Evolutionary conservation across 1,140 invertebrate genomes (phyloP), one percentile per base, ranked within the genome.

Genomic region (Penaeus vannamei): DNA sequence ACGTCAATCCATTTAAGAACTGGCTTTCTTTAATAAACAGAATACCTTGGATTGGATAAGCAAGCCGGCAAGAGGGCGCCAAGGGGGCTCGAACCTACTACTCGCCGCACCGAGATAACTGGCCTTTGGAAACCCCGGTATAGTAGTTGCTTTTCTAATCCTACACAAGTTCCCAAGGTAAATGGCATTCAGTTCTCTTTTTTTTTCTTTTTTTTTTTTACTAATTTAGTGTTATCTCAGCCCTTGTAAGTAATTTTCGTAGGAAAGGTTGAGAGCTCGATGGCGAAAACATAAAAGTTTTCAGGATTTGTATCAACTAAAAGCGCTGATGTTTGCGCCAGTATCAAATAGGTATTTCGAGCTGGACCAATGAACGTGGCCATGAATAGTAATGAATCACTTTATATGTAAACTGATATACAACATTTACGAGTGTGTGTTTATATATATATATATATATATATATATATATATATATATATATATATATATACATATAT

Each of bases 61-160:
- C 12, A 53, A 53, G 53, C 53, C 53, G 53, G 53, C 8, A 12
- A 53, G 12, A 53, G 53, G 53, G 14, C 53, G 17, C 12, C 53
- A 53, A 53, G 53, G 17, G 53, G 53, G 53, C 17, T 53, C 53
- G 53, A 53, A 53, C 53, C 53, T 53, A 53, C 53, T 12, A 53
- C 53, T 53, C 53, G 53, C 53, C 53, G 53, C 14, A 53, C 53
- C 53, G 17, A 53, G 53, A 53, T 12, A 53, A 1, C 12, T 53
- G 53, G 53, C 23, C 80, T 83, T 19, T 53, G 12, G 53, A 53
- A 12, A 12, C 53, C 46, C 53, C 80, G 86, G 86, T 87, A 59
- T 8, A 81, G 1, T 46, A 36, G 19, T 14, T 14, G 17, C n/a
- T 12, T 0, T 17, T 72, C 19, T 26, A 72, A 14, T 14, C 32